phyloP scores from a whole-genome alignment of 2,888 invertebrate species.

The Oscheius sp. region DNA sequence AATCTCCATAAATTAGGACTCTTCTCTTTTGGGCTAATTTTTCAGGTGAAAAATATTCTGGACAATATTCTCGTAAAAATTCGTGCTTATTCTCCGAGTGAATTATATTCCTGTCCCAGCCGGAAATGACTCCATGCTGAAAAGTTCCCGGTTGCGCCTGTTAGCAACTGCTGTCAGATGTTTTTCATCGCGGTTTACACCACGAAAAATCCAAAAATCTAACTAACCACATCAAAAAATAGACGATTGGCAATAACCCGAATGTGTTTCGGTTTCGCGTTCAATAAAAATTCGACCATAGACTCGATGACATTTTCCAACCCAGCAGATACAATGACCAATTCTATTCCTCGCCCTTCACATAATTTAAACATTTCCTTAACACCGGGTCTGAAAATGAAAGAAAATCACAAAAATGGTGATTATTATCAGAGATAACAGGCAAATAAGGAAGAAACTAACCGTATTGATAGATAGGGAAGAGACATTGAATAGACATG shows the following conservation, averaged over 20 bases:
- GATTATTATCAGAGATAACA: too few species aligned
- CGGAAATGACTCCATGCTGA: background rate
- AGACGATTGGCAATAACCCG: background rate
- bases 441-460: too few species aligned
- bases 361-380: background rate
- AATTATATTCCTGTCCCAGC: constrained; percentile 5
- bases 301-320: background rate
- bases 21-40: background rate
- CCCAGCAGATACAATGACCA: constrained; percentile 18
- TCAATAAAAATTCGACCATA: background rate
- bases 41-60: too few species aligned
- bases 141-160: too few species aligned
- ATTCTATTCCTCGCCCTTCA: background rate
- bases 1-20: background rate
- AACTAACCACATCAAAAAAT: background rate
- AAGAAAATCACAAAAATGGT: background rate
- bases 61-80: background rate
- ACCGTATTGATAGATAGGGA: too few species aligned
- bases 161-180: too few species aligned
- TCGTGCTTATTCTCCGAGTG: background rate
- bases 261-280: background rate
- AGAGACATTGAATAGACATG: too few species aligned
- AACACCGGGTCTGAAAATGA: background rate
- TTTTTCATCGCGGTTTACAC: too few species aligned
- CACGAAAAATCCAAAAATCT: too few species aligned